A percentile compares a stretch with the other conserved stretches of the same genome.
Evolutionary conservation across 2,797 vertebrate species (phyloP).

Genomic region (Euthynnus affinis): DNA sequence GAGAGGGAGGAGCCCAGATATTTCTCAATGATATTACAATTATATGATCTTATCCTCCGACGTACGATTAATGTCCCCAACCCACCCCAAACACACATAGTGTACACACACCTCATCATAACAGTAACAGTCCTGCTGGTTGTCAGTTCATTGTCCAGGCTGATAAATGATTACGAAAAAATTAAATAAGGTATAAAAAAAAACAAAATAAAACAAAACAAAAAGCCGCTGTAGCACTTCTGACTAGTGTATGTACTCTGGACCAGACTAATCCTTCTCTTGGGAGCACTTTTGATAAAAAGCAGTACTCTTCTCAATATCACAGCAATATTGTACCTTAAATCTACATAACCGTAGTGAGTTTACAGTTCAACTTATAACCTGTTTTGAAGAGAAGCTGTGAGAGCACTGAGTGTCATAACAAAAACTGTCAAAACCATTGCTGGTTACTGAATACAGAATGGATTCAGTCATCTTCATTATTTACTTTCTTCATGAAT

Average conservation of each 20-base stretch:
- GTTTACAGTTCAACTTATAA: slow-evolving; percentile 35
- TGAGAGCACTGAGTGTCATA: slow-evolving; percentile 36
- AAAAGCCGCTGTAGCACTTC: slow-evolving; percentile 43
- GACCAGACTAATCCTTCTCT: slow-evolving; percentile 20
- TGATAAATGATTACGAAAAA: slow-evolving; percentile 55
- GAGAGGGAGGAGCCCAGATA: slow-evolving; percentile 60
- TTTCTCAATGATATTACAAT: slow-evolving; percentile 58
- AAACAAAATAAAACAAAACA: slow-evolving; percentile 15
- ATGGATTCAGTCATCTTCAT: slow-evolving; percentile 36
- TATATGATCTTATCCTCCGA: slow-evolving; percentile 45
- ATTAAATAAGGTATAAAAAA: slow-evolving; percentile 49
- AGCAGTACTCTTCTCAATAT: slow-evolving; percentile 43
- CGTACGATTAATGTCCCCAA: slow-evolving; percentile 31
- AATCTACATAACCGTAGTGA: slow-evolving; percentile 46
- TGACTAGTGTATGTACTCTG: slow-evolving; percentile 40
- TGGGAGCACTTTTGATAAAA: slow-evolving; percentile 53
- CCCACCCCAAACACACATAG: slow-evolving; percentile 11
- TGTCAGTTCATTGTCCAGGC: slow-evolving; percentile 60
- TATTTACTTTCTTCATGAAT: slow-evolving; percentile 41
- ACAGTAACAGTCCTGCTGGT: slow-evolving; percentile 75
- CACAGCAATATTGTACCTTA: slow-evolving; percentile 69
- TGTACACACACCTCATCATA: slow-evolving; percentile 38
- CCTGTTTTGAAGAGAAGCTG: slow-evolving; percentile 26
- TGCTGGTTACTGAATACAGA: slow-evolving; percentile 36
- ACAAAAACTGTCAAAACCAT: slow-evolving; percentile 24